Evolutionary conservation across 2,113 vertebrate species (phyloP).

Genomic region (Pica pica): DNA sequence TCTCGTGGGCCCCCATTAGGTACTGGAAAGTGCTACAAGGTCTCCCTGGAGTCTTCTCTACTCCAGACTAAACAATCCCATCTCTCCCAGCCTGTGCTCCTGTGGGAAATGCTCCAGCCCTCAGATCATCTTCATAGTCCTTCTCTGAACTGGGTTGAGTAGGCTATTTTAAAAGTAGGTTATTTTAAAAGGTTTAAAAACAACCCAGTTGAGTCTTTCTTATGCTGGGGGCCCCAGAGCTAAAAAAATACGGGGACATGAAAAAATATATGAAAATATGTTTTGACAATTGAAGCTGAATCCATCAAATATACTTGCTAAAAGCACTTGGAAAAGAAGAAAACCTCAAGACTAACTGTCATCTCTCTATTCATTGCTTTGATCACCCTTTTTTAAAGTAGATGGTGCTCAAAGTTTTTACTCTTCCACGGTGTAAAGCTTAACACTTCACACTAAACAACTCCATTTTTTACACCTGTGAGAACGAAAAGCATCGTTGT

Average conservation of each 20-base stretch:
- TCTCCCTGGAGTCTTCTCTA: background rate
- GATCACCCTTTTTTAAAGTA: background rate
- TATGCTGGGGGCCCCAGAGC: background rate
- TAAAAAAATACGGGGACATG: background rate
- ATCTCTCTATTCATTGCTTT: background rate
- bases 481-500: background rate
- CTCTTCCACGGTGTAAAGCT: background rate
- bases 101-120: background rate
- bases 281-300: background rate
- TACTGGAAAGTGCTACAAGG: background rate
- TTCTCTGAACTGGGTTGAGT: background rate
- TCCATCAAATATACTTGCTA: background rate
- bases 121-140: background rate
- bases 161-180: background rate
- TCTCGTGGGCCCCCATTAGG: background rate
- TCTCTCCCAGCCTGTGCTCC: background rate
- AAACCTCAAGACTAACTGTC: background rate
- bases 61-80: background rate
- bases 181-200: background rate
- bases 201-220: background rate
- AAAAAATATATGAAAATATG: background rate
- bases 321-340: background rate
- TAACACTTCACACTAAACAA: background rate
- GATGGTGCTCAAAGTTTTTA: background rate
- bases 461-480: background rate